Conservation (phyloP, 2,888 invertebrate species). For the Papilio elwesi region DNA sequence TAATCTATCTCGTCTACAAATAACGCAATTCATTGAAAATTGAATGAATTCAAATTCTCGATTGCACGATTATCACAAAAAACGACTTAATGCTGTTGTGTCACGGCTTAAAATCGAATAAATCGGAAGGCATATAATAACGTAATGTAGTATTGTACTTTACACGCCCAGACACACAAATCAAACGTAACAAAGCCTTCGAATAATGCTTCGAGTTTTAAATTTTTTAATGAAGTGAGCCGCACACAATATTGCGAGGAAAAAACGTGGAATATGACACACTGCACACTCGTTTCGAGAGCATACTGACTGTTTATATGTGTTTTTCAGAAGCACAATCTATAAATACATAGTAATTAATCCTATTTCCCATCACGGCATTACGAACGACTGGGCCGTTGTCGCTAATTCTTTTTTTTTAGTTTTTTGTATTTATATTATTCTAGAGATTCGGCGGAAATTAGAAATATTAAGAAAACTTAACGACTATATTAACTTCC, state of each 20-base stretch:
- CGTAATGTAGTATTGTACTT: constrained; percentile 63
- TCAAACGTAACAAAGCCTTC: constrained; percentile 72
- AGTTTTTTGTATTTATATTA: no score
- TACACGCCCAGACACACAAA: constrained; percentile 74
- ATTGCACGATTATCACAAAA: constrained; percentile 45
- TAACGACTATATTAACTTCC: no score
- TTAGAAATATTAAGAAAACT: no score
- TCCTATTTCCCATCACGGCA: no score
- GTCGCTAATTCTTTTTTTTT: no score
- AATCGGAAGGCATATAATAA: constrained; percentile 46
- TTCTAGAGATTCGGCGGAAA: no score
- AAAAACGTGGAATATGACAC: constrained; percentile 65
- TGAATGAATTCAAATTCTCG: constrained; percentile 56
- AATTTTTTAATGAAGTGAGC: constrained; percentile 79
- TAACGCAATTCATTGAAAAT: constrained; percentile 65
- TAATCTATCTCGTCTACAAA: constrained; percentile 62
- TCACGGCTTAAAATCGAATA: constrained; percentile 55
- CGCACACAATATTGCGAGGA: constrained; percentile 73
- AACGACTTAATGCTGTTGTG: constrained; percentile 48
- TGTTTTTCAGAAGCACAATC: not conserved
- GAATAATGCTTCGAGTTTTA: constrained; percentile 76
- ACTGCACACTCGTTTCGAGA: constrained; percentile 49
- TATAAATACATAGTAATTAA: not conserved
- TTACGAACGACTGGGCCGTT: no score
- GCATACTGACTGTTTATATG: constrained; percentile 34